phyloP scores from a whole-genome alignment of 2,113 vertebrate genomes.

The Xiphias gladius region DNA sequence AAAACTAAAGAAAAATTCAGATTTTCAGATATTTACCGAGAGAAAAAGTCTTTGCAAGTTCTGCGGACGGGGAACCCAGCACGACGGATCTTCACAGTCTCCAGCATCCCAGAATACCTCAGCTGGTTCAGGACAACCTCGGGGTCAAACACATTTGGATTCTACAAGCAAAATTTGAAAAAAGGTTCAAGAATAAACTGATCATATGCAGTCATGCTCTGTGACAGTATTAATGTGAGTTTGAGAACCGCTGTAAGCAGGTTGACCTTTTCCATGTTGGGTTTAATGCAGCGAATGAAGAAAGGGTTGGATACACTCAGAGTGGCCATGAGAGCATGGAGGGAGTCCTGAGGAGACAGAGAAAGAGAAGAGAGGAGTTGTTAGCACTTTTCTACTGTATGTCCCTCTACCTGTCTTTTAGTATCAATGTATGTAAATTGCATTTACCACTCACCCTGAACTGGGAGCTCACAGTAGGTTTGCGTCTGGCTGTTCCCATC shows the following conservation, averaged over 20 bases:
- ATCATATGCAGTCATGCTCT: neutral
- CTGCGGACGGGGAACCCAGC: conserved; percentile 92
- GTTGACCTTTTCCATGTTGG: conserved; percentile 91
- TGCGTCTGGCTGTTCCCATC: conserved; percentile 93
- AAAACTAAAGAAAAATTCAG: neutral
- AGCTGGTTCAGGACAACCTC: conserved; percentile 93
- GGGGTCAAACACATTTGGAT: conserved; percentile 86
- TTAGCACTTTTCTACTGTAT: no score
- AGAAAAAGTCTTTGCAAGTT: conserved; percentile 90
- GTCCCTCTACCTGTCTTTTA: neutral
- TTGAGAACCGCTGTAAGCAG: neutral
- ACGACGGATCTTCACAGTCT: conserved; percentile 94
- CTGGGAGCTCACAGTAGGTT: conserved; percentile 95
- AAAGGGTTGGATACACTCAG: conserved; percentile 93
- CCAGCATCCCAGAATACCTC: conserved; percentile 94
- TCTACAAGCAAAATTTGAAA: conserved; percentile 73
- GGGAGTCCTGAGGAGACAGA: conserved; percentile 87
- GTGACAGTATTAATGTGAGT: neutral
- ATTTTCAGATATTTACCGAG: conserved; percentile 80
- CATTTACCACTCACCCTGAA: conserved; percentile 88
- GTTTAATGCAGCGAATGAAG: conserved; percentile 95
- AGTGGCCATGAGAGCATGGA: conserved; percentile 92
- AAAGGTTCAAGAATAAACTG: neutral
- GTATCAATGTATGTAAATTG: neutral
- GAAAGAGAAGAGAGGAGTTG: neutral